Evolutionary conservation across 2,113 vertebrate species (phyloP).

Genomic region (Spea bombifrons): DNA sequence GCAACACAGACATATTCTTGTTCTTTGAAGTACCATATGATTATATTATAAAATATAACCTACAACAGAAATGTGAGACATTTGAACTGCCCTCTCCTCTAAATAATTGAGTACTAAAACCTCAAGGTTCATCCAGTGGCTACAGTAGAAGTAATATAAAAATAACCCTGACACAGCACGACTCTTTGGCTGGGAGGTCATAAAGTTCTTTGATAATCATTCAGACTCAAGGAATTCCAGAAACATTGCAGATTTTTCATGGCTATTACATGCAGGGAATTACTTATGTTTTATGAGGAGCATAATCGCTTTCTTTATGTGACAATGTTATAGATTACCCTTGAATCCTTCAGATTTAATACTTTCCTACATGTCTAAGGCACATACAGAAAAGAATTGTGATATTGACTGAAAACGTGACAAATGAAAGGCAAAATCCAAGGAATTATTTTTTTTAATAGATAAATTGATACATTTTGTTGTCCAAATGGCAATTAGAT

Average conservation of each 20-base stretch:
- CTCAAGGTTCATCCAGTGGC: conserved; percentile 35
- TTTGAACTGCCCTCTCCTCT: conserved; percentile 42
- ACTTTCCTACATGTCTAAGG: background rate
- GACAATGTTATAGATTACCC: conserved; percentile 31
- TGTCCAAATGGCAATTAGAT: too few species aligned
- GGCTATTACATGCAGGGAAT: conserved; percentile 8
- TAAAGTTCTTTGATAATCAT: conserved; percentile 21
- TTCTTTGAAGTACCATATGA: conserved; percentile 35
- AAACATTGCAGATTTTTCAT: conserved; percentile 21
- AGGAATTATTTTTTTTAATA: too few species aligned
- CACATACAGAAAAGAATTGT: background rate
- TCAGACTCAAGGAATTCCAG: conserved; percentile 4
- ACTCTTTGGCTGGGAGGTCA: conserved; percentile 18
- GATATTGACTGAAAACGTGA: background rate
- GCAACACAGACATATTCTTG: conserved; percentile 33
- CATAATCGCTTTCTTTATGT: conserved; percentile 26
- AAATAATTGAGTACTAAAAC: conserved; percentile 38
- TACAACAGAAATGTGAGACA: conserved; percentile 31
- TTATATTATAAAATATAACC: conserved; percentile 43
- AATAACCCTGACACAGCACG: conserved; percentile 37
- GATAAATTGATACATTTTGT: too few species aligned
- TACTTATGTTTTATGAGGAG: conserved; percentile 4
- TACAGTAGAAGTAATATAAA: conserved; percentile 31
- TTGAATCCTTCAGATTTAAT: conserved; percentile 20
- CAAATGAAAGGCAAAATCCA: too few species aligned